These are phyloP conservation scores for Dasysyrphus albostriatus DNA, from an alignment of 2,888 invertebrate species.

Conservation along the genomic window DNA sequence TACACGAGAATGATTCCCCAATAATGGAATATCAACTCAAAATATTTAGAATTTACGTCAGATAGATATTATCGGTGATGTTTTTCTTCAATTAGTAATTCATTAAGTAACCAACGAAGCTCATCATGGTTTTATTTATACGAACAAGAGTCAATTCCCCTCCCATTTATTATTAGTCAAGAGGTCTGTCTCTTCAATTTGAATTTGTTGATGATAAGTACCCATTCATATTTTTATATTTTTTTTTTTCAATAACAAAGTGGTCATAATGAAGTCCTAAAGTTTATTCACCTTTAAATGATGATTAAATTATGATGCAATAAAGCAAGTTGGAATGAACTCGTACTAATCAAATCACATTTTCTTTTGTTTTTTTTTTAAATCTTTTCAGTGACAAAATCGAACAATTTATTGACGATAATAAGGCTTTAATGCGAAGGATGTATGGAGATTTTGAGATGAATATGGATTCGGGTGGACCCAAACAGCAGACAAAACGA, in stretches of 20 bases:
- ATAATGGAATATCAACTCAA: constrained; percentile 32
- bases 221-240: background rate
- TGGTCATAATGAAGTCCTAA: constrained; percentile 9
- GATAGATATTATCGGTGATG: constrained; percentile 15
- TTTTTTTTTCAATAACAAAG: constrained; percentile 13
- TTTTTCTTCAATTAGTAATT: constrained; percentile 41
- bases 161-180: constrained; percentile 25
- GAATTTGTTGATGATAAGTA: constrained; percentile 10
- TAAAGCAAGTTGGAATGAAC: background rate
- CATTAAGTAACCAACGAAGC: constrained; percentile 55
- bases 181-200: constrained; percentile 15
- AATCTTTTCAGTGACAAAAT: constrained; percentile 91
- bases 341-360: constrained; percentile 7
- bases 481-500: constrained; percentile 83
- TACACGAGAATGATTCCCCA: constrained; percentile 7
- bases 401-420: constrained; percentile 96
- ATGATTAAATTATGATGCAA: constrained; percentile 23
- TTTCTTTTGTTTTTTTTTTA: constrained; percentile 2
- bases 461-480: constrained; percentile 85
- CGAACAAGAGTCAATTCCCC: constrained; percentile 25
- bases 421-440: constrained; percentile 95
- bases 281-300: constrained; percentile 47
- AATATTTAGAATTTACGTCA: constrained; percentile 45
- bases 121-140: constrained; percentile 65
- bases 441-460: constrained; percentile 96